Percentiles rank a stretch among this genome's conserved stretches.
phyloP scores from a whole-genome alignment of 2,888 invertebrate genomes.

The Rhodophaea formosa region DNA sequence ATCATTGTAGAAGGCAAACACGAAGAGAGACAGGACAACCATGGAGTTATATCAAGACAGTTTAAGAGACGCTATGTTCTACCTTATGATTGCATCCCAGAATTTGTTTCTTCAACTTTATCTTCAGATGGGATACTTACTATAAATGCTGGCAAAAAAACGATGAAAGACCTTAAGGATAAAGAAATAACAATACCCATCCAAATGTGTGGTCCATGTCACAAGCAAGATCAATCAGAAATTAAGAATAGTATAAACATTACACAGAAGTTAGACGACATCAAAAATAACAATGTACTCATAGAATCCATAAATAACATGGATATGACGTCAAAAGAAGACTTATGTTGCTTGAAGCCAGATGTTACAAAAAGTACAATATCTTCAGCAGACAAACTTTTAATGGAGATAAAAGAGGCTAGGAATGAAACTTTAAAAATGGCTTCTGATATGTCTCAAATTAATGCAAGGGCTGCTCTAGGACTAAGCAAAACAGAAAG shows the following conservation, averaged over 20 bases:
- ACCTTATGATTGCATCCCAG: constrained; percentile 48
- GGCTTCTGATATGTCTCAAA: constrained; percentile 17
- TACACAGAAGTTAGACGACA: constrained; percentile 24
- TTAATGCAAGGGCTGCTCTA: constrained; percentile 1
- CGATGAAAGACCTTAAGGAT: constrained; percentile 23
- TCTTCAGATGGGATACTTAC: constrained; percentile 51
- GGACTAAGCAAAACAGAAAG: constrained; percentile 17
- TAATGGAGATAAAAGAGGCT: constrained; percentile 20
- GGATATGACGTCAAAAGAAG: constrained; percentile 39
- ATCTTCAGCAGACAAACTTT: constrained; percentile 26
- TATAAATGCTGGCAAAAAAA: constrained; percentile 39
- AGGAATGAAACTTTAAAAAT: constrained; percentile 29
- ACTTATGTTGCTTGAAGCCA: constrained; percentile 42
- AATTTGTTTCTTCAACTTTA: constrained; percentile 46
- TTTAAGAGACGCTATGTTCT: constrained; percentile 69
- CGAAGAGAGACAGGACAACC: constrained; percentile 69
- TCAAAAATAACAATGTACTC: constrained; percentile 28
- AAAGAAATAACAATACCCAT: constrained; percentile 48
- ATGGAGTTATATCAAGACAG: constrained; percentile 69
- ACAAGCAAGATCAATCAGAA: constrained; percentile 23
- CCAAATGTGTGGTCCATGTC: constrained; percentile 34
- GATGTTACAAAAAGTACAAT: constrained; percentile 23
- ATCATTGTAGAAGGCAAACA: constrained; percentile 82
- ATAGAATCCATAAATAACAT: constrained; percentile 31
- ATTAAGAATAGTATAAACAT: constrained; percentile 11